Evolutionary conservation across 1,140 invertebrate species (phyloP), one percentile per base, ranked within the genome.

Genomic region (Dendroctonus valens): DNA sequence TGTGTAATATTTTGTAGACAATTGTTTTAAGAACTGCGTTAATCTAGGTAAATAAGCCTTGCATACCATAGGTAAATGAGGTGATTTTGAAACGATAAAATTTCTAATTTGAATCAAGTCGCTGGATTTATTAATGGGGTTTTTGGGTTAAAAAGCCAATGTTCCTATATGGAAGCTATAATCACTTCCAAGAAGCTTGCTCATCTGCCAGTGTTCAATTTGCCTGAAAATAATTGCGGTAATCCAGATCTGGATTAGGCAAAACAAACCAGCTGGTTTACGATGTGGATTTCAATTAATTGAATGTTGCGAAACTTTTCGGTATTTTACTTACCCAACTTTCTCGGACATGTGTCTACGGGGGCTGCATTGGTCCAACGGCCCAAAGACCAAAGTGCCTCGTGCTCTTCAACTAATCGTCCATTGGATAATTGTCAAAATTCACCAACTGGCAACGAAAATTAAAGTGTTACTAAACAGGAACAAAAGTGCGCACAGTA

Each of bases 311-410:
- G 15, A 52, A 52, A 52, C 11, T 26, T 52, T 55, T 8, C n/a
- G 3, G 12, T 7, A 44, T 26, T 41, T 11, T n/a, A 59, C 65
- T 65, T 76, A 76, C 74, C 74, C 74, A 70, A 41, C 58, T 62
- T 65, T 73, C 59, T 69, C 54, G 73, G 72, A 75, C 75, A 76
- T 76, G 74, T 73, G 74, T 75, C 65, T 73, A 76, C 68, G 73
- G 71, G 69, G 75, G 75, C 74, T 70, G 69, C 75, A 76, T 76
- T 73, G 65, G 73, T 70, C 60, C 39, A 51, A 61, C 41, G 48
- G 38, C 41, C 38, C 39, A n/a, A 49, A 50, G 39, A 39, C 11
- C 39, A 26, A 26, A 26, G 3, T 26, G 26, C 26, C 26, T 26
- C 26, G 26, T 26, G 1, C 26, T 26, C 26, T 26, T 26, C 26